Evolutionary conservation across 2,797 vertebrate genomes (phyloP).

Genomic region (Benthosema pterotum): DNA sequence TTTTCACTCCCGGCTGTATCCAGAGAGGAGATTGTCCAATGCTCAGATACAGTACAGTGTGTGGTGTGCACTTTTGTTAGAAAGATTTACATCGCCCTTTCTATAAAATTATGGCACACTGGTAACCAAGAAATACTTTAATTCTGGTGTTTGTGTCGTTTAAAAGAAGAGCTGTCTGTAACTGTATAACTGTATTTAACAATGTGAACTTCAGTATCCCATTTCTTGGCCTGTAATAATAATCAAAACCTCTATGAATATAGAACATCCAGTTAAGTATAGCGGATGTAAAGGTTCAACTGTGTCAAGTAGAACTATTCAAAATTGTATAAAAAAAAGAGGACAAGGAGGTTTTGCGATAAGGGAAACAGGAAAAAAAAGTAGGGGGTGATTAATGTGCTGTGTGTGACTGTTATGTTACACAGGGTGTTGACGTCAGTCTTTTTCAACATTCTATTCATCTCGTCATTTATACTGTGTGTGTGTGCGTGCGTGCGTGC

Average conservation of each 20-base stretch:
- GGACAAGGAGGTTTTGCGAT: no score
- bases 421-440: constrained; percentile 5
- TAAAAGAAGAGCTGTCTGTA: neutral
- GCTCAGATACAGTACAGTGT: constrained; percentile 40
- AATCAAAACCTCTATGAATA: no score
- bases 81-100: constrained; percentile 15
- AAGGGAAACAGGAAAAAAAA: no score
- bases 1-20: constrained; percentile 64
- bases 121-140: neutral
- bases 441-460: neutral
- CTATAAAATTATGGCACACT: neutral
- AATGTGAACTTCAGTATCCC: no score
- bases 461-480: constrained; percentile 32
- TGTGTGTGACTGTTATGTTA: constrained; percentile 7
- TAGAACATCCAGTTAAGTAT: no score
- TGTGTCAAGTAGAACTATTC: no score
- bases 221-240: no score
- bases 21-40: constrained; percentile 57
- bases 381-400: no score
- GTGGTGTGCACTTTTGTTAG: constrained; percentile 27
- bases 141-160: neutral
- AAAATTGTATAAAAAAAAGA: no score
- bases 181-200: no score
- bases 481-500: constrained; percentile 34
- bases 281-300: no score